A percentile compares a stretch with the other conserved stretches of the same genome.
Evolutionary conservation across 2,113 vertebrate species (phyloP).

Genomic region (Oenanthe oenanthe): DNA sequence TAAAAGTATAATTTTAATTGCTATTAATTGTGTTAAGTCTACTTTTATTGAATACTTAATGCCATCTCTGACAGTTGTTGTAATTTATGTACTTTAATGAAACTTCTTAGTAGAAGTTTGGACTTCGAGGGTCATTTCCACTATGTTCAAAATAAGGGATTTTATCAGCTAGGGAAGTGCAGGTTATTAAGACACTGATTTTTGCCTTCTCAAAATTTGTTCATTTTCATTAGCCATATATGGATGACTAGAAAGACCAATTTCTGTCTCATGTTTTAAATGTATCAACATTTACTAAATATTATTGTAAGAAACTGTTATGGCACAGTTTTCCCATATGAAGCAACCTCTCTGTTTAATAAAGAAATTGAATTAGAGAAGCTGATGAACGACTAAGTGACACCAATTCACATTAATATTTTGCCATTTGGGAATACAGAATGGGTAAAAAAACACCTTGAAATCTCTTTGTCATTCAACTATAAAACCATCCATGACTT

Average conservation of each 20-base stretch:
- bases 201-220: not conserved
- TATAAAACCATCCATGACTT: not conserved
- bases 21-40: slow-evolving; percentile 89
- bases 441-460: not conserved
- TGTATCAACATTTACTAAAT: not conserved
- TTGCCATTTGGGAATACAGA: not conserved
- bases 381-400: not conserved
- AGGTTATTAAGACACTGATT: slow-evolving; percentile 19
- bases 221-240: slow-evolving; percentile 8
- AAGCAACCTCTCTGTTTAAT: not conserved
- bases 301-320: not conserved
- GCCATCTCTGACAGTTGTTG: slow-evolving; percentile 77
- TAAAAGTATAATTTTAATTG: slow-evolving; percentile 90
- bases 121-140: slow-evolving; percentile 70
- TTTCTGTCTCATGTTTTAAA: not conserved
- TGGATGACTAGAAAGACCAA: not conserved
- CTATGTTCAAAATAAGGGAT: slow-evolving; percentile 62
- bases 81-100: slow-evolving; percentile 88
- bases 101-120: slow-evolving; percentile 78
- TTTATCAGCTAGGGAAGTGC: slow-evolving; percentile 55
- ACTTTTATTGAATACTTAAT: slow-evolving; percentile 88
- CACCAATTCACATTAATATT: not conserved
- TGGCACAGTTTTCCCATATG: not conserved
- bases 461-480: not conserved
- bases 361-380: not conserved